Evolutionary conservation across 2,113 vertebrate species (phyloP).

Genomic region (Leucopsar rothschildi): DNA sequence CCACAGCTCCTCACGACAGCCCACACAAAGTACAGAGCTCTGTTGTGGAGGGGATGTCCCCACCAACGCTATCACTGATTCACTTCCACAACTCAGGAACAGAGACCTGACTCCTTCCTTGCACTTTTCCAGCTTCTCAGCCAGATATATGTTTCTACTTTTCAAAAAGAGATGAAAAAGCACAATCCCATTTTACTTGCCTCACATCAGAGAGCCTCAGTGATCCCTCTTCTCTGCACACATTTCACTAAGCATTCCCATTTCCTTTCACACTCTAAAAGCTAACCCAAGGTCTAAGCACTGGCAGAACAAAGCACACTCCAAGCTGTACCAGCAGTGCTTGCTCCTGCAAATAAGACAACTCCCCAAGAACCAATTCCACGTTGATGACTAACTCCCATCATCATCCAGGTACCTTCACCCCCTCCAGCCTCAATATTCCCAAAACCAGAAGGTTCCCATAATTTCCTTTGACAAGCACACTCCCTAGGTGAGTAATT

Average conservation of each 20-base stretch:
- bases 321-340: neutral
- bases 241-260: neutral
- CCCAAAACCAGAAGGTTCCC: neutral
- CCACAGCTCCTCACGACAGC: accelerated
- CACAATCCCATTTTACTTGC: neutral
- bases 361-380: neutral
- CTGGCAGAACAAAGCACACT: neutral
- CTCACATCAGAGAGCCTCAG: neutral
- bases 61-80: neutral
- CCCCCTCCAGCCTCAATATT: neutral
- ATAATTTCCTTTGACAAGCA: neutral
- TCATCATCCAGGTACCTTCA: neutral
- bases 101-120: neutral
- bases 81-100: neutral
- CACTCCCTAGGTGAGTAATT: neutral
- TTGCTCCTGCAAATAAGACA: neutral
- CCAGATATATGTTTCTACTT: accelerated
- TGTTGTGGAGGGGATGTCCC: neutral
- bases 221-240: accelerated
- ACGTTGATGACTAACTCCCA: neutral
- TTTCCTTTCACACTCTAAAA: neutral
- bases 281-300: neutral
- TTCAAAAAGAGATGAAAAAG: neutral
- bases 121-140: neutral
- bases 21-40: neutral